Base-by-base conservation (phyloP, 2,797 vertebrate species). In the Perodicticus potto region DNA sequence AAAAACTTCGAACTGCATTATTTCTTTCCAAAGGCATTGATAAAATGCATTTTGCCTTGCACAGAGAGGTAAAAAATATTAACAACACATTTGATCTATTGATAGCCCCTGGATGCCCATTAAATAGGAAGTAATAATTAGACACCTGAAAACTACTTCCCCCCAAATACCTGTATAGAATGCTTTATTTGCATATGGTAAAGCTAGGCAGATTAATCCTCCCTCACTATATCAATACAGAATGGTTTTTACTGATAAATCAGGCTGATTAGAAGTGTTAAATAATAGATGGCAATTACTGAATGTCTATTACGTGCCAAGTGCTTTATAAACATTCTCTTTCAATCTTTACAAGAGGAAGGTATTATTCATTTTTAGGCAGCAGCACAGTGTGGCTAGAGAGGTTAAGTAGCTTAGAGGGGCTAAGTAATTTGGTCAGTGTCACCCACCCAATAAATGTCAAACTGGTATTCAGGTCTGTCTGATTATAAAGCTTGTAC, bases 331-430 rank as follows among this genome's bases (percentile, higher is more conserved):
- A 2, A 43, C 43, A 70, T 83, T 95, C 34, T 91, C 53, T 94
- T 84, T 91, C 73, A 91, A 73, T 94, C 19, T 93, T 84, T 49
- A 65, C 40, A 92, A 95, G 37, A 77, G n/a, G 17, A 61, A 96
- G 55, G 1, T 55, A 67, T 29, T 63, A 82, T 29, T 22, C 5
- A 61, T 91, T 93, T 94, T 74, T 85, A 57, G 86, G 63, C n/a
- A 95, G 19, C 89, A 25, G 19, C 70, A 95, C 87, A 93, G 29
- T 70, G 65, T 93, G 25, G 4, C 45, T 94, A 40, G 78, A 94
- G 55, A 82, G 49, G 45, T 76, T 82, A 91, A 90, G 69, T 84
- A 53, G 45, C 53, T 77, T 53, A 85, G 1, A n/a, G 34, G 88
- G 11, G 63, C 72, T 8, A 91, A 96, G 81, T 91, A 83, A 67